phyloP scores from a whole-genome alignment of 2,113 vertebrate species.

The Mus pahari region DNA sequence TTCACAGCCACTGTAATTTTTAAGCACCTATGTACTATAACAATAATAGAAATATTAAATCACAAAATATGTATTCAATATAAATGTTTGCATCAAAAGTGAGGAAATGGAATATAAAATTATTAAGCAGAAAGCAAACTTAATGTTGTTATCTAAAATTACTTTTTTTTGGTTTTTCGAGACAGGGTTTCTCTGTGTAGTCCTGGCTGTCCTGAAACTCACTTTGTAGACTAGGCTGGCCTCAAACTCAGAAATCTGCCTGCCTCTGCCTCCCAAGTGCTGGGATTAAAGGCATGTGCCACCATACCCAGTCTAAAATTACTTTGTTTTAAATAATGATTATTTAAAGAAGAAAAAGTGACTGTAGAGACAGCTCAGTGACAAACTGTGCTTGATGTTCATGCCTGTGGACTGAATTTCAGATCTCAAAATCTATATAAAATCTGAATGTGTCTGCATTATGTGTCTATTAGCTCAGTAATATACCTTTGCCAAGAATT shows the following conservation, averaged over 20 bases:
- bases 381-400: background rate
- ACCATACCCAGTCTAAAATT: too few species aligned
- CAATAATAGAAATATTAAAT: background rate
- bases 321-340: background rate
- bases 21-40: background rate
- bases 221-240: too few species aligned
- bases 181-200: too few species aligned
- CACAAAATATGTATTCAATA: background rate
- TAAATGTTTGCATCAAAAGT: background rate
- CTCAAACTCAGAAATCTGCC: too few species aligned
- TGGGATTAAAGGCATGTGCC: too few species aligned
- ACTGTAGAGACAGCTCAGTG: background rate
- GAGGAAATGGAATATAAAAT: background rate
- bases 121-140: background rate
- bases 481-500: background rate
- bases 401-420: background rate
- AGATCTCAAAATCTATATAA: background rate
- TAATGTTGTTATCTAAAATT: background rate
- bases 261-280: too few species aligned
- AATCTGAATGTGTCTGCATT: background rate
- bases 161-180: background rate
- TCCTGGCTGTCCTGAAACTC: too few species aligned
- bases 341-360: background rate
- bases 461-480: background rate
- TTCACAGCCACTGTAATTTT: background rate